Evolutionary conservation across 2,888 invertebrate species (phyloP), one percentile per base, ranked within the genome.

Genomic region (Trissolcus brochymenae): DNA sequence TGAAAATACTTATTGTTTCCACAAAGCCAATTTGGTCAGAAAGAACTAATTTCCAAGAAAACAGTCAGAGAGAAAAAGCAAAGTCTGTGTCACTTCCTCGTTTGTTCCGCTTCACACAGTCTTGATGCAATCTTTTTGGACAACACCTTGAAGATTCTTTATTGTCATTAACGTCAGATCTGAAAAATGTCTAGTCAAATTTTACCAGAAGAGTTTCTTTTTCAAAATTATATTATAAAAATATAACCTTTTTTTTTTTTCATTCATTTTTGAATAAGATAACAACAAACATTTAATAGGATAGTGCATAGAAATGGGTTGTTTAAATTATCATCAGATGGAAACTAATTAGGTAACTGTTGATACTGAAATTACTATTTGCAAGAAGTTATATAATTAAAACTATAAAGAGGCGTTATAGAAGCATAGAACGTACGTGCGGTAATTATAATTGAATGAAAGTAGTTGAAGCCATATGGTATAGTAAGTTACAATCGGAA

Each of bases 1-100:
- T 14, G 6, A n/a, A 35, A 35, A 35, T 21, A 19, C 13, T 13
- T 59, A 50, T 17, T 50, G 49, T 50, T 19, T 60, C 25, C 40
- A 1, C 40, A 6, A n/a, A 60, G 6, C 40, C 50, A 56, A 67
- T 61, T 62, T 51, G 16, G 43, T 62, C 35, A 29, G 56, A 56
- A 70, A 56, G n/a, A 61, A 65, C 43, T 59, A 68, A 75, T 68
- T 62, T 14, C 53, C 51, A 59, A 57, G 59, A 68, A 60, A 50
- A 54, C 21, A 16, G 16, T 67, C 21, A 51, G 19, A 11, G 6
- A 55, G 35, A 19, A 16, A 60, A 51, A 54, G 51, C 41, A 55
- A 65, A 59, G 64, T 65, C 59, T 59, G 60, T 49, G 74, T 65
- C 65, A 70, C 65, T 76, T 76, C 70, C 60, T 70, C 55, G 60